These are phyloP conservation scores for Aphelocoma californica DNA, from an alignment of 2,797 vertebrate species.

Conservation along the genomic window DNA sequence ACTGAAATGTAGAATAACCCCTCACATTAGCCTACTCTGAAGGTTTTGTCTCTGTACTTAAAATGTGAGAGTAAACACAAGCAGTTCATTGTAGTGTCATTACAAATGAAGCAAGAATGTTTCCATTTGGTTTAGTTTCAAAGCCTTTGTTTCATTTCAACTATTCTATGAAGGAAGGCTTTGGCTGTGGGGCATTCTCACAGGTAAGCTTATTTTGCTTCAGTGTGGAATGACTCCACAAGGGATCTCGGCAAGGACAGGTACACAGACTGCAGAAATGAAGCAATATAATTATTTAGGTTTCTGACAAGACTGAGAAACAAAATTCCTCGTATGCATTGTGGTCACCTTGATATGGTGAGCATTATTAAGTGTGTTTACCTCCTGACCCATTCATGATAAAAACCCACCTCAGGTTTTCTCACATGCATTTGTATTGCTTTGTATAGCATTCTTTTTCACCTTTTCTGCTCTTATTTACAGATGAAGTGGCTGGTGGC, in stretches of 20 bases:
- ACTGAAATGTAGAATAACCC: neutral
- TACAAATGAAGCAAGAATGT: neutral
- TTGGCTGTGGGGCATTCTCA: neutral
- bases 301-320: neutral
- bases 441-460: neutral
- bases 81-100: neutral
- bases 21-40: neutral
- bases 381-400: neutral
- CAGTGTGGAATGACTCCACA: neutral
- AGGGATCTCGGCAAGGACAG: neutral
- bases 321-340: neutral
- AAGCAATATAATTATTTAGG: neutral
- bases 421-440: neutral
- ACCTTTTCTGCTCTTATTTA: constrained; percentile 37
- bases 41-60: neutral
- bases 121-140: neutral
- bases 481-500: constrained; percentile 89
- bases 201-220: neutral
- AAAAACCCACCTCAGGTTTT: neutral
- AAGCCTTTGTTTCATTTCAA: neutral
- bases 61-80: neutral
- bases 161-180: neutral
- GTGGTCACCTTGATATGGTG: neutral
- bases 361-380: neutral
- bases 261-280: neutral